phyloP scores from a whole-genome alignment of 37 sponge, comb jelly and placozoan genomes.

The Agelas oroides region DNA sequence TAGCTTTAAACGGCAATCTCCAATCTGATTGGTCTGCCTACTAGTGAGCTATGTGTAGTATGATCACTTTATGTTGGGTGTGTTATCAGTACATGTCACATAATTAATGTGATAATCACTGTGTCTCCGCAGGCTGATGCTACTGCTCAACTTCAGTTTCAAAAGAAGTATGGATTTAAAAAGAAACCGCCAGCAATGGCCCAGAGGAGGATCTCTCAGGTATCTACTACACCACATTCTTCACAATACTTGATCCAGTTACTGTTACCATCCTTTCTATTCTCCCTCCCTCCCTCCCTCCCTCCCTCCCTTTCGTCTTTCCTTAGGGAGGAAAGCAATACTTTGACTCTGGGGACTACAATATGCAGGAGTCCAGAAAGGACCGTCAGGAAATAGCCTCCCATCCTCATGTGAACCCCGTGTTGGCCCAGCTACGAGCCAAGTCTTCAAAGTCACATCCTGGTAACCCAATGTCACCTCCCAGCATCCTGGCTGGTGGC shows the following conservation, averaged over 20 bases:
- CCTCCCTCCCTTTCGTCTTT: too few relatives aligned
- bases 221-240: background rate
- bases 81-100: too few relatives aligned
- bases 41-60: too few relatives aligned
- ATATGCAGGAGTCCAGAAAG: constrained; percentile 18
- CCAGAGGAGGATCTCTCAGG: constrained; percentile 58
- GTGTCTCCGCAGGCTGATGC: constrained; percentile 17
- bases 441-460: background rate
- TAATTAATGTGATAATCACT: too few relatives aligned
- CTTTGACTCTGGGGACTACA: constrained; percentile 91
- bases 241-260: background rate
- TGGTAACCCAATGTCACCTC: background rate
- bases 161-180: constrained; percentile 43
- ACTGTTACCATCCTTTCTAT: constrained; percentile 7
- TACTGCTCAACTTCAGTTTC: constrained; percentile 30
- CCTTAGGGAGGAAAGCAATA: constrained; percentile 79
- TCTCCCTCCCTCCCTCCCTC: constrained; percentile 23
- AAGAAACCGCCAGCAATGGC: constrained; percentile 39
- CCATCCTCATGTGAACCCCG: constrained; percentile 46
- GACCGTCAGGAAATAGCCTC: constrained; percentile 42
- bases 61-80: too few relatives aligned
- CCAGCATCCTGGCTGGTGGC: constrained; percentile 26
- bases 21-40: too few relatives aligned
- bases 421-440: constrained; percentile 25
- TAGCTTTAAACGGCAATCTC: too few relatives aligned